Conservation (phyloP, 2,888 invertebrate species). For the Andrena fulva region DNA sequence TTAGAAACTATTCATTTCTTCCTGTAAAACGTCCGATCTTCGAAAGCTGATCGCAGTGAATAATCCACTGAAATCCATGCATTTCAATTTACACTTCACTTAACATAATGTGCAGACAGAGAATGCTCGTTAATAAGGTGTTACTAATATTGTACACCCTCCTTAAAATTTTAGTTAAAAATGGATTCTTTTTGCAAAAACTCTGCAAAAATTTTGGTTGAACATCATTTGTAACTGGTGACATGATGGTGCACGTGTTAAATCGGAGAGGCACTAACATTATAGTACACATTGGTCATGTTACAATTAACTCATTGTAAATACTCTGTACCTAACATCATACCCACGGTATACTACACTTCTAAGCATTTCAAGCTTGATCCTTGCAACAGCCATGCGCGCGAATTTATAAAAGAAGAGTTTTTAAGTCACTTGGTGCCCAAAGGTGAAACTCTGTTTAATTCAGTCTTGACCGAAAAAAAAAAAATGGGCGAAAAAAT, state of each 20-base stretch:
- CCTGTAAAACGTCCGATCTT: neutral
- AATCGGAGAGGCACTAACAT: neutral
- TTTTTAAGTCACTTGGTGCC: neutral
- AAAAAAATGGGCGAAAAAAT: slow-evolving; percentile 15
- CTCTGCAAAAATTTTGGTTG: no score
- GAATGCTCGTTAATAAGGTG: no score
- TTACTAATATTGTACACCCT: no score
- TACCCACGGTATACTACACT: neutral
- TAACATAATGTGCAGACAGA: no score
- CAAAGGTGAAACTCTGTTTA: slow-evolving; percentile 5
- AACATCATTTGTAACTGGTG: no score
- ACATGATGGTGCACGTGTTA: neutral
- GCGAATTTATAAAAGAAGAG: neutral
- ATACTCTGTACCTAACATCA: neutral
- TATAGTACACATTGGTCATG: no score
- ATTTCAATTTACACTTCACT: no score
- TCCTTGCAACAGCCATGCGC: neutral
- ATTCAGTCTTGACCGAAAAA: slow-evolving; percentile 3
- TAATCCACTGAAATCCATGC: no score
- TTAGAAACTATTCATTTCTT: neutral
- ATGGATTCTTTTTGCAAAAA: no score
- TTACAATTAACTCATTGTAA: neutral
- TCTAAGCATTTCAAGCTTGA: neutral
- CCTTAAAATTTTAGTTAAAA: no score
- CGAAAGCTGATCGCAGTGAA: neutral